Base-by-base conservation (phyloP, 1,140 invertebrate species). In the Drosophila subpulchrella region DNA sequence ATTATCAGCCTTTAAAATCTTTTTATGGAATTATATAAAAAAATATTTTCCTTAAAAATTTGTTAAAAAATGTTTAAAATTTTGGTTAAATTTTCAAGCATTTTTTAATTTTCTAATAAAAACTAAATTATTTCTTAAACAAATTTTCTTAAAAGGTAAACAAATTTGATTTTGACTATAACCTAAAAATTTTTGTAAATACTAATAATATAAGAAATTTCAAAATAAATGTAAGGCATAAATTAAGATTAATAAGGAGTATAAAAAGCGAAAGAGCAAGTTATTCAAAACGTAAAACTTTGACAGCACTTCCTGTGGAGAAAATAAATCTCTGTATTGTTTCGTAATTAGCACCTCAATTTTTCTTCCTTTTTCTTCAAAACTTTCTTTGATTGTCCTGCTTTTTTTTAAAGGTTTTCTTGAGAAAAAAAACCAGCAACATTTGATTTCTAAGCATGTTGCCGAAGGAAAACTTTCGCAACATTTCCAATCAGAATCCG, bases 391-490 rank as follows among this genome's bases (percentile, higher is more conserved):
- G 24, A 11, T 17, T 42, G 15, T 11, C 15, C 13, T 34, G 20
- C 7, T 12, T 15, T 15, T 13, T n/a, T 30, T 39, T 24, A 27
- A 7, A 17, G 15, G 34, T 65, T 20, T 12, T 20, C 27, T 7
- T 39, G 12, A 13, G 7, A 15, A 17, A 6, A 15, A 7, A 38
- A 32, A 30, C 58, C 34, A 11, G 27, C 54, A 58, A 20, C 27
- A 34, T 17, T 17, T 32, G 4, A 5, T 15, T 12, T 8, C 55
- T 58, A 62, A 75, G 59, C 78, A 86, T 79, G 82, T 82, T 86
- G 78, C 82, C 34, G 76, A 88, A 86, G 83, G 83, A 78, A 53
- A 58, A 56, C 17, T 13, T 48, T 20, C 12, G 38, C 70, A 53
- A 36, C 42, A 76, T 50, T 50, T 39, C 47, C 36, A 42, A 39